Base-by-base conservation (phyloP, 2,888 invertebrate species). In the Amiota mariae region DNA sequence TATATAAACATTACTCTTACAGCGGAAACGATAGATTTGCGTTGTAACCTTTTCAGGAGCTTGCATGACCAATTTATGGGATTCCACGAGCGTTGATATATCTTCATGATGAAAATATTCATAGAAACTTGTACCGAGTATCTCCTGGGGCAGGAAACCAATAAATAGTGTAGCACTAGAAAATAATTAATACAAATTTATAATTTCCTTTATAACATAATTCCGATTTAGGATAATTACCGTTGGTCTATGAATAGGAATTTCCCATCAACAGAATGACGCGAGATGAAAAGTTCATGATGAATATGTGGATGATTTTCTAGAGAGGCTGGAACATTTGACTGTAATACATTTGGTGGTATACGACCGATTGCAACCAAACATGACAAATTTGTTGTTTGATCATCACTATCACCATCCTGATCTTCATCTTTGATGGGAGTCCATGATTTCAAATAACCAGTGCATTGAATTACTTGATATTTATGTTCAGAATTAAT, bases 161-260 rank as follows among this genome's bases (percentile, higher is more conserved):
- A 97, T 91, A 51, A 96, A 94, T 78, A 96, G 89, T 1, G 97
- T 97, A 46, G 57, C 70, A 47, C 70, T 57, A 20, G 1, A 36
- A 18, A 8, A n/a, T 1, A 36, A 46, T 56, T 36, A 70, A 20
- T 56, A 70, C 36, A 54, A 54, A 70, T 6, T 36, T 36, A 54
- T 56, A 63, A 57, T 8, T 49, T 63, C 48, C 15, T 47, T 57
- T 46, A 47, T n/a, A 48, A 1, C 3, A 2, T 24, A 2, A 24
- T 24, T 24, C 24, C 24, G 1, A 24, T 36, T 36, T 36, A 36
- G 36, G 15, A 57, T 18, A 36, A 1, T 12, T 73, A 96, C 97
- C 96, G 94, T 90, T 97, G 97, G 89, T 98, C 98, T 6, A 97
- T 95, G 87, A 96, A 97, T 4, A 97, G 91, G 90, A 97, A 97